Evolutionary conservation across 2,113 vertebrate species (phyloP).

Genomic region (Empidonax alnorum): DNA sequence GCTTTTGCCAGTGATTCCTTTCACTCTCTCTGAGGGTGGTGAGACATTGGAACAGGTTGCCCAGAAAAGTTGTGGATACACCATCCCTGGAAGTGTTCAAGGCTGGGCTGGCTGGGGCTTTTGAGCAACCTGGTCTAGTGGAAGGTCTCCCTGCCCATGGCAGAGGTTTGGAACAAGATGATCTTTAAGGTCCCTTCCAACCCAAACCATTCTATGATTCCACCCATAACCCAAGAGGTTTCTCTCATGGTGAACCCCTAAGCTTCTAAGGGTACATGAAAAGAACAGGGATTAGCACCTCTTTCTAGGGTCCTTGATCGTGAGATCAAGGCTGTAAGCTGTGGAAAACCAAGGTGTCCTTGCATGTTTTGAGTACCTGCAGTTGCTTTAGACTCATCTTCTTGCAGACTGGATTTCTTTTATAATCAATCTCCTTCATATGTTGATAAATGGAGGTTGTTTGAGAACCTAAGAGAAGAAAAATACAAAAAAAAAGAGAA

Average conservation of each 20-base stretch:
- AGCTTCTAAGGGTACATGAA: neutral
- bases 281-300: neutral
- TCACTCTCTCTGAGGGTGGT: neutral
- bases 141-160: neutral
- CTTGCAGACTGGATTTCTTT: neutral
- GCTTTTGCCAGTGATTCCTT: neutral
- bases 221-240: neutral
- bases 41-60: neutral
- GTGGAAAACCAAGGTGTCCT: neutral
- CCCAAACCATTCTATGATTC: neutral
- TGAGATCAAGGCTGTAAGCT: neutral
- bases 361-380: neutral
- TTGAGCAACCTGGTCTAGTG: neutral
- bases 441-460: neutral
- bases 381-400: neutral
- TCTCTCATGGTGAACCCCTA: neutral
- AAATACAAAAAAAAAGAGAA: neutral
- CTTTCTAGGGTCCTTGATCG: rapidly evolving
- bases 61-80: neutral
- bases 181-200: neutral
- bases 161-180: neutral
- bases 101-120: neutral
- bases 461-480: neutral
- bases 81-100: neutral
- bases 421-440: constrained; percentile 17